A percentile compares a stretch with the other conserved stretches of the same genome.
Evolutionary conservation across 37 sponge, comb jelly and placozoan genomes (phyloP).

Genomic region (Chondrosia reniformis): DNA sequence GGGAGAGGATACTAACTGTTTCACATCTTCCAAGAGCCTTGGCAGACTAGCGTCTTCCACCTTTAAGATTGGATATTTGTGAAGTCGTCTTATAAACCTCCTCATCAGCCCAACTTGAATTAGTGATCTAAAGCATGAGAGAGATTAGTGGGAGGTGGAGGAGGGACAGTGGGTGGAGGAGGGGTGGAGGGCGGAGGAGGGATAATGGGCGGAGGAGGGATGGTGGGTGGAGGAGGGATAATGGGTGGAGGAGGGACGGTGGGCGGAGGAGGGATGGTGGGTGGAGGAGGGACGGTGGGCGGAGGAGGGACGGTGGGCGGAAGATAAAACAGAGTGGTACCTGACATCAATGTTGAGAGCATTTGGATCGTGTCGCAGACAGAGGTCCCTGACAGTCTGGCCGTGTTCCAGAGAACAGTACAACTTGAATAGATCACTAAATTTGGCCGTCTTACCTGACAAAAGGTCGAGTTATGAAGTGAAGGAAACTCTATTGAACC

Average conservation of each 20-base stretch:
- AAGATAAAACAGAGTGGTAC: constrained; percentile 16
- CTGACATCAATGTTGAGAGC: constrained; percentile 60
- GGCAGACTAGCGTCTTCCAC: constrained; percentile 1
- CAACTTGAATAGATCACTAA: constrained; percentile 62
- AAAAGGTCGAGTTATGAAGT: too few species aligned
- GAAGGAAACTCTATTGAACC: too few species aligned
- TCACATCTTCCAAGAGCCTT: background rate
- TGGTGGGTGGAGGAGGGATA: background rate
- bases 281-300: background rate
- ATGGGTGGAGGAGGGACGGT: background rate
- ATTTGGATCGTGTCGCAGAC: constrained; percentile 44
- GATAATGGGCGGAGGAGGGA: background rate
- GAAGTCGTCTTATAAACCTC: constrained; percentile 50
- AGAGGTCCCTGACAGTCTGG: constrained; percentile 71
- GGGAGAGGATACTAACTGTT: constrained; percentile 14
- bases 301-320: background rate
- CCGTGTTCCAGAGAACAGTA: constrained; percentile 76
- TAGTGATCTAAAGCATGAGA: background rate
- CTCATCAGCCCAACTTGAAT: constrained; percentile 77
- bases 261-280: background rate
- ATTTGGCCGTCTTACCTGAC: constrained; percentile 32
- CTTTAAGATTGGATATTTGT: constrained; percentile 66
- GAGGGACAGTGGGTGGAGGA: background rate
- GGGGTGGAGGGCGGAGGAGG: background rate
- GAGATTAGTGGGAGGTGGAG: background rate